A percentile compares a stretch with the other conserved stretches of the same genome.
Conservation (phyloP, 1,140 invertebrate species). For the Drusus annulatus region DNA sequence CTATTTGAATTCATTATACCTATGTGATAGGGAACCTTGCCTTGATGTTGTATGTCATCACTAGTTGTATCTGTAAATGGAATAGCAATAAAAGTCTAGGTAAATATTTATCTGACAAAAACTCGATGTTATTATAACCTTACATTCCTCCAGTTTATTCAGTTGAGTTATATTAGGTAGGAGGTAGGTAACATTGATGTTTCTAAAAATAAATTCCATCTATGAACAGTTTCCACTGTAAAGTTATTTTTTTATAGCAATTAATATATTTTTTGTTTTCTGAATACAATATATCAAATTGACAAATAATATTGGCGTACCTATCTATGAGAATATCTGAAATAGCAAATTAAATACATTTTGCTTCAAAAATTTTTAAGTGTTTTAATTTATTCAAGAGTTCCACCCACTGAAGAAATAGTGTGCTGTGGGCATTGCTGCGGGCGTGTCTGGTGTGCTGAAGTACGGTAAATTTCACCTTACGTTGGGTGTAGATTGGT, state of each 20-base stretch:
- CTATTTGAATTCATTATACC: conserved; percentile 5
- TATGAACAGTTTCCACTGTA: not conserved
- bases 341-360: conserved; percentile 26
- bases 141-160: not conserved
- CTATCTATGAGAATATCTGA: not conserved
- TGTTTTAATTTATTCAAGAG: no score
- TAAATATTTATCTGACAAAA: not conserved
- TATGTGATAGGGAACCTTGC: conserved; percentile 47
- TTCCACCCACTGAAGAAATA: no score
- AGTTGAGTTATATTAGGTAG: not conserved
- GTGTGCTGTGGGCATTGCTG: no score
- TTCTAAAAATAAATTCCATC: no score
- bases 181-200: no score
- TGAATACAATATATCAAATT: conserved; percentile 35
- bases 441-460: no score
- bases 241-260: conserved; percentile 32
- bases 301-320: conserved; percentile 18
- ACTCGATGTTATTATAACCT: conserved; percentile 26
- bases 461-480: no score
- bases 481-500: no score
- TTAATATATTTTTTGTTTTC: conserved; percentile 37
- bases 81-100: conserved; percentile 51
- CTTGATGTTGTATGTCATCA: conserved; percentile 56
- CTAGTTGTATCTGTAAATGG: conserved; percentile 47
- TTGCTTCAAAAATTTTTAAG: conserved; percentile 9